Base-by-base conservation (phyloP, 2,888 invertebrate species). In the Acanthosepion pharaonis region DNA sequence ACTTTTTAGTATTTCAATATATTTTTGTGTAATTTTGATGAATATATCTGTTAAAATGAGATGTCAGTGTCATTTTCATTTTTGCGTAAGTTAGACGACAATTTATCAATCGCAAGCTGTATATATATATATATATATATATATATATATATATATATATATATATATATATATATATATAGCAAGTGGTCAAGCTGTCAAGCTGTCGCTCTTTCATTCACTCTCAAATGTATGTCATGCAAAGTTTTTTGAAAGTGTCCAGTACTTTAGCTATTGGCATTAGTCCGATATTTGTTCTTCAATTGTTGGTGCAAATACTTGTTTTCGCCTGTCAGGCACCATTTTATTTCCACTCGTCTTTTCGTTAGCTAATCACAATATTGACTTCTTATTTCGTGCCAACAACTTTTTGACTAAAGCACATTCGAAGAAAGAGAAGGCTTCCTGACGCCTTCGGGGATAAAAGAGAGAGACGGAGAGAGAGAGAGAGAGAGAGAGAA, bases 191-290 rank as follows among this genome's bases (percentile, higher is more conserved):
- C n/a, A 78, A 33, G n/a, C 15, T 78, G 5, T n/a, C n/a, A 78
- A 33, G n/a, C 15, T 78, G 78, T n/a, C 33, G n/a, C 78, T 78
- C 33, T 78, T 78, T 78, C 78, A 78, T 78, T 33, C 78, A 78
- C 33, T n/a, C n/a, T n/a, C 78, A 33, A 78, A 78, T 78, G 78
- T 33, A 78, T 78, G 78, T 78, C 78, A 78, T 78, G 78, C n/a
- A 78, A 78, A 78, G n/a, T n/a, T 78, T 78, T 78, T n/a, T 9
- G 15, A n/a, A 78, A 78, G 78, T 78, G 78, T 5, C 78, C 33
- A n/a, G 78, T 78, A n/a, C 78, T 78, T 78, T 78, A 78, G 78
- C 78, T 78, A 78, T 78, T 78, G 78, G 78, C 78, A 78, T 78
- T 78, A 33, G n/a, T 33, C 78, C 33, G 9, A 78, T 78, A 33